A percentile compares a stretch with the other conserved stretches of the same genome.
phyloP scores from a whole-genome alignment of 2,888 invertebrate species.

The Scaptomyza tumidula region DNA sequence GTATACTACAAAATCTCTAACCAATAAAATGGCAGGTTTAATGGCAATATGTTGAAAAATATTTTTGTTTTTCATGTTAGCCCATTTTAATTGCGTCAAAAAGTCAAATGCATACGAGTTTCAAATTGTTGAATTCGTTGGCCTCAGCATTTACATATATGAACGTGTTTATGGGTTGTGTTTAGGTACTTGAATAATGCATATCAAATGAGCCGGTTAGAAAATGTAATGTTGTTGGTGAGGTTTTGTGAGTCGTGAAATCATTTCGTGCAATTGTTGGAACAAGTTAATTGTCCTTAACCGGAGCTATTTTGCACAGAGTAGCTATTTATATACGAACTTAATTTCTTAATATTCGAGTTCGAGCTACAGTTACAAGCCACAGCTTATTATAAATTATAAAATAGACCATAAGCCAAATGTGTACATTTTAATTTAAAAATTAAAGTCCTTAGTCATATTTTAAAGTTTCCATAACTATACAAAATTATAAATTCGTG shows the following conservation, averaged over 20 bases:
- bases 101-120: constrained; percentile 62
- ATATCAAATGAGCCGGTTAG: constrained; percentile 58
- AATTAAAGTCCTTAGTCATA: too few relatives aligned
- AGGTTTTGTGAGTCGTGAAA: constrained; percentile 26
- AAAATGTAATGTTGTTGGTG: constrained; percentile 39
- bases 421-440: too few relatives aligned
- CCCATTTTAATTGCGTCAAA: constrained; percentile 72
- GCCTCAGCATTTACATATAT: constrained; percentile 38
- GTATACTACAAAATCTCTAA: background rate
- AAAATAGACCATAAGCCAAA: too few relatives aligned
- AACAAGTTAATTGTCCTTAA: constrained; percentile 26
- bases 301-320: background rate
- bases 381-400: too few relatives aligned
- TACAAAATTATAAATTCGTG: too few relatives aligned
- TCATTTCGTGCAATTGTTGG: constrained; percentile 37
- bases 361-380: background rate
- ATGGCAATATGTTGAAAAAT: constrained; percentile 36
- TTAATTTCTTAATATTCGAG: background rate
- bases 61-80: constrained; percentile 53
- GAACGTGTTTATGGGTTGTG: constrained; percentile 65
- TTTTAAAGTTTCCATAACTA: too few relatives aligned
- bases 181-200: constrained; percentile 62
- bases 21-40: constrained; percentile 28
- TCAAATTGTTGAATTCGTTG: constrained; percentile 31
- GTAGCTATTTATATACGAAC: background rate